A percentile compares a stretch with the other conserved stretches of the same genome.
These are phyloP conservation scores for Papilio polyxenes DNA, from an alignment of 1,140 invertebrate species.

Conservation along the genomic window DNA sequence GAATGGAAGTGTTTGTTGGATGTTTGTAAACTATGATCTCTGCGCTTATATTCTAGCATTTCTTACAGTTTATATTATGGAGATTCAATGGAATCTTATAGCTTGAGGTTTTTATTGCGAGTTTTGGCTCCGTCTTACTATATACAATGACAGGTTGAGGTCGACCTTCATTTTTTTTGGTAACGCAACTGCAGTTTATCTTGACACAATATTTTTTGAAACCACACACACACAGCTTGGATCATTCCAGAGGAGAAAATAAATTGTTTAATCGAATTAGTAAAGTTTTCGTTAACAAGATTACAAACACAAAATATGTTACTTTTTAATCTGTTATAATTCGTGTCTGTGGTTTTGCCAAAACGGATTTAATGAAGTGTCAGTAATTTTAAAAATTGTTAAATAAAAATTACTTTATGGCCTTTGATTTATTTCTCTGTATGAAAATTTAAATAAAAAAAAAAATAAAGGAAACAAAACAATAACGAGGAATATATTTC, in stretches of 20 bases:
- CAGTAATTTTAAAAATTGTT: too few relatives aligned
- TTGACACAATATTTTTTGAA: background rate
- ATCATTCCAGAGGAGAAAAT: too few relatives aligned
- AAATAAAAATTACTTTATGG: too few relatives aligned
- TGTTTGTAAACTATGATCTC: conserved; percentile 33
- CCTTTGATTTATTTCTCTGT: background rate
- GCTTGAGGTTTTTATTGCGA: conserved; percentile 17
- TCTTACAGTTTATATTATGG: conserved; percentile 3
- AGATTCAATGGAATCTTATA: conserved; percentile 20
- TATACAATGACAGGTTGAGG: background rate
- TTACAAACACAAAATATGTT: too few relatives aligned
- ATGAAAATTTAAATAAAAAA: background rate
- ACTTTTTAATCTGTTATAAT: too few relatives aligned
- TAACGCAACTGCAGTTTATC: background rate
- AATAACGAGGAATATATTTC: conserved; percentile 31
- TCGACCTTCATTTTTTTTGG: background rate
- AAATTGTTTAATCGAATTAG: too few relatives aligned
- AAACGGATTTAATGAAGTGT: too few relatives aligned
- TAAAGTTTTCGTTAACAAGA: too few relatives aligned
- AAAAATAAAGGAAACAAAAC: background rate
- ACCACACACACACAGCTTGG: too few relatives aligned
- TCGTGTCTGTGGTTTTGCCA: too few relatives aligned
- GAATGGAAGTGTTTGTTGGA: background rate
- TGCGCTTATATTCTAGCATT: conserved; percentile 23
- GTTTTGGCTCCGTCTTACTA: conserved; percentile 26